These are phyloP conservation scores for Beaufortia kweichowensis DNA, from an alignment of 2,113 vertebrate genomes.

Conservation along the genomic window DNA sequence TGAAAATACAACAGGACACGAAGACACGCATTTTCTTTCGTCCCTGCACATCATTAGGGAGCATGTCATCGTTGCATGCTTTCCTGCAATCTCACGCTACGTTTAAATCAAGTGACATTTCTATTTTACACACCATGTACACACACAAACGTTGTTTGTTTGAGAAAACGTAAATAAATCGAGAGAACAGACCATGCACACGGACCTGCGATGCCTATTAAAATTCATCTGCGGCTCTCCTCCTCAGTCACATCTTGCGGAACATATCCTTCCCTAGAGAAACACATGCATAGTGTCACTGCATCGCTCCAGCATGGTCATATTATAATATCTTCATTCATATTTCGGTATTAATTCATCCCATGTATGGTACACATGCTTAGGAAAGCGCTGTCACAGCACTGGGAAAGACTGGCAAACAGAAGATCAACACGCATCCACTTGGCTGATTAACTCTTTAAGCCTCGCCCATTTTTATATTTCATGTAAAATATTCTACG, in stretches of 20 bases:
- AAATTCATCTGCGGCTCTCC: conserved; percentile 33
- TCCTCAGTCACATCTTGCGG: conserved; percentile 32
- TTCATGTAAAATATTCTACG: not conserved
- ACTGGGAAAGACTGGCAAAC: conserved; percentile 27
- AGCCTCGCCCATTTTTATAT: not conserved
- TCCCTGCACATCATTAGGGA: not conserved
- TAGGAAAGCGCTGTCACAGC: conserved; percentile 28
- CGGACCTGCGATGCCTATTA: conserved; percentile 37
- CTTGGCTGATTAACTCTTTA: conserved; percentile 38
- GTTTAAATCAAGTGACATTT: not conserved
- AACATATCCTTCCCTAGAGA: conserved; percentile 11
- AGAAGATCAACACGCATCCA: conserved; percentile 33
- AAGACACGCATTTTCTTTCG: not conserved
- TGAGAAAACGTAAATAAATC: not conserved
- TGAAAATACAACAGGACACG: not conserved
- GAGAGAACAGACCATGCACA: conserved; percentile 9
- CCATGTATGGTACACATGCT: too few species aligned
- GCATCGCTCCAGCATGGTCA: not conserved
- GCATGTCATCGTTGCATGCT: not conserved
- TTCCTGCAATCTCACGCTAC: not conserved
- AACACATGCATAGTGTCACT: not conserved
- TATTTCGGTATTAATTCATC: not conserved
- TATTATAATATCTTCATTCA: conserved; percentile 2
- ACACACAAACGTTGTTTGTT: not conserved
- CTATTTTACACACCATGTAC: not conserved